These are phyloP conservation scores for Enteromius anoplus DNA, from an alignment of 2,797 vertebrate species.

Conservation along the genomic window DNA sequence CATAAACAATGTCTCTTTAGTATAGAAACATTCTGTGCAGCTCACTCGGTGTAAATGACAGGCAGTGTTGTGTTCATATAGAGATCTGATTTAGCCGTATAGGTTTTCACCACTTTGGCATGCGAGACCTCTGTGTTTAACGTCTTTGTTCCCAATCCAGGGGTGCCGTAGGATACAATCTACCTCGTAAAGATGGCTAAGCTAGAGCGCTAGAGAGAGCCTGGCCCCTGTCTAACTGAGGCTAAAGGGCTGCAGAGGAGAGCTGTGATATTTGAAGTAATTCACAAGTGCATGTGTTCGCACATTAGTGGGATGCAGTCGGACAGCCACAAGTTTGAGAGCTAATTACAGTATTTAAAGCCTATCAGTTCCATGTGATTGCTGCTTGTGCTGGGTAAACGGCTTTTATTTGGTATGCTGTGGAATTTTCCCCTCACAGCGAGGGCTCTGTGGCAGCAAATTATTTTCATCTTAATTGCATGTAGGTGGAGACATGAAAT, in stretches of 20 bases:
- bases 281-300: conserved; percentile 57
- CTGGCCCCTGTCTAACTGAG: conserved; percentile 43
- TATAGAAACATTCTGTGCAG: not conserved
- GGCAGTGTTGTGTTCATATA: conserved; percentile 24
- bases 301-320: conserved; percentile 59
- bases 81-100: conserved; percentile 4
- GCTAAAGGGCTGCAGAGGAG: conserved; percentile 48
- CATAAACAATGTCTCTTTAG: conserved; percentile 31
- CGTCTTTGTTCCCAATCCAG: conserved; percentile 31
- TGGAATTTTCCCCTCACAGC: conserved; percentile 56
- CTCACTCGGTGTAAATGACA: conserved; percentile 5
- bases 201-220: conserved; percentile 16
- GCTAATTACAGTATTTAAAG: conserved; percentile 69
- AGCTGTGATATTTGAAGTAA: conserved; percentile 59
- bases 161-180: conserved; percentile 6
- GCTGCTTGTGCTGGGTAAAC: conserved; percentile 54
- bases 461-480: conserved; percentile 62
- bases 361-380: conserved; percentile 63
- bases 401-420: conserved; percentile 58
- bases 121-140: not conserved
- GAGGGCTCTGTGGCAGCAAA: conserved; percentile 56
- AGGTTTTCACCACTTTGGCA: conserved; percentile 23
- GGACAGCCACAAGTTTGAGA: conserved; percentile 62
- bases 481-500: conserved; percentile 61
- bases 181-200: conserved; percentile 19